phyloP scores from a whole-genome alignment of 2,888 invertebrate genomes.

The Sinohyriopsis cumingii region DNA sequence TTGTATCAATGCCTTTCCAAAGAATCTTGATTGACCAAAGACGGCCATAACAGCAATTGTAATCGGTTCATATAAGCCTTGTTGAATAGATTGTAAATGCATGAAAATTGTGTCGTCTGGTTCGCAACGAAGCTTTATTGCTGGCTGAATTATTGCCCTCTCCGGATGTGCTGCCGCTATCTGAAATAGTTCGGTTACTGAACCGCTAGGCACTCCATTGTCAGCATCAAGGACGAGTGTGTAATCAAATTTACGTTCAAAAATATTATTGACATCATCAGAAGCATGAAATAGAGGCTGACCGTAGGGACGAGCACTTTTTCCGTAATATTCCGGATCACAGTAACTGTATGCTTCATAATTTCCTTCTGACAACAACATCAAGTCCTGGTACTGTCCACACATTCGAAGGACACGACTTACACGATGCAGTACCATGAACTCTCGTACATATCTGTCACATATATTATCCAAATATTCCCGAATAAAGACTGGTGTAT shows the following conservation, averaged over 20 bases:
- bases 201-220: constrained; percentile 54
- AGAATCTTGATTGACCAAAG: constrained; percentile 59
- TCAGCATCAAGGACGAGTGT: constrained; percentile 62
- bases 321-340: constrained; percentile 52
- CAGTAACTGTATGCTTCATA: constrained; percentile 57
- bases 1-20: constrained; percentile 63
- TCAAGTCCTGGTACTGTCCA: constrained; percentile 66
- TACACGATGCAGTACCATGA: constrained; percentile 60
- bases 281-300: constrained; percentile 59
- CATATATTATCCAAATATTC: constrained; percentile 60
- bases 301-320: constrained; percentile 45
- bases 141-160: constrained; percentile 61
- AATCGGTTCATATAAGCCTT: constrained; percentile 59
- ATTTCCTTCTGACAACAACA: constrained; percentile 61
- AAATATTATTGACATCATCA: constrained; percentile 59
- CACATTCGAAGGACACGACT: constrained; percentile 61
- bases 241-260: constrained; percentile 52
- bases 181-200: constrained; percentile 52
- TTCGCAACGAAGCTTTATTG: constrained; percentile 55
- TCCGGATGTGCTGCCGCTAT: constrained; percentile 63
- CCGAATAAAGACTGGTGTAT: constrained; percentile 47
- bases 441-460: constrained; percentile 57
- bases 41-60: constrained; percentile 58
- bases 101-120: constrained; percentile 60
- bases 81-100: constrained; percentile 60